Evolutionary conservation across 2,797 vertebrate species (phyloP).

Genomic region (Enteromius trimaculatus): DNA sequence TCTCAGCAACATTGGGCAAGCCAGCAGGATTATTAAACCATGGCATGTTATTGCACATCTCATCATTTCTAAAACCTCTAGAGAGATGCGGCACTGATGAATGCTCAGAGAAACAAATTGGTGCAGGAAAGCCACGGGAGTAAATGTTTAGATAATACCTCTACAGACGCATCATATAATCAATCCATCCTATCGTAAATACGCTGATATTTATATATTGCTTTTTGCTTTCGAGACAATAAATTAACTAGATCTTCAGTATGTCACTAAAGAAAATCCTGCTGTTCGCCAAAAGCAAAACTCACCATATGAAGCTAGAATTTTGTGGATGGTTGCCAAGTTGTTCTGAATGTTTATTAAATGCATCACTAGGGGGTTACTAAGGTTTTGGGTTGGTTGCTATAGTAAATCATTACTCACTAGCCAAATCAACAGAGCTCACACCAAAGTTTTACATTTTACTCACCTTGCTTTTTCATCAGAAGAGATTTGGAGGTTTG

Average conservation of each 20-base stretch:
- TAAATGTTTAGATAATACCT: constrained; percentile 25
- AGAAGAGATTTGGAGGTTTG: not conserved
- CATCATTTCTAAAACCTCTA: constrained; percentile 24
- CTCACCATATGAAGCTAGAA: not conserved
- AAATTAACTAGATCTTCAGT: not conserved
- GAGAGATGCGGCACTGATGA: constrained; percentile 20
- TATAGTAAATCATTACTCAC: not conserved
- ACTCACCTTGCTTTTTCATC: not conserved
- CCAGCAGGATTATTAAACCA: constrained; percentile 49
- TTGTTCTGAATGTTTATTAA: not conserved
- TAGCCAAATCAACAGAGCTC: not conserved
- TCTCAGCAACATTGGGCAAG: constrained; percentile 9
- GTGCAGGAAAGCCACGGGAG: not conserved
- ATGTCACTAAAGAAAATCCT: not conserved
- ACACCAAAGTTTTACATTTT: not conserved
- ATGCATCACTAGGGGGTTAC: not conserved
- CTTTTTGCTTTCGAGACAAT: not conserved
- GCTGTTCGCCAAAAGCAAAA: not conserved
- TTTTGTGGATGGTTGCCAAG: not conserved
- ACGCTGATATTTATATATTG: not conserved
- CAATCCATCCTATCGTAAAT: not conserved
- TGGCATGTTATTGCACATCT: constrained; percentile 46
- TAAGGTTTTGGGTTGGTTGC: not conserved
- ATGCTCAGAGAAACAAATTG: constrained; percentile 16
- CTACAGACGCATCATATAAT: not conserved